phyloP scores from a whole-genome alignment of 1,140 invertebrate species.

The Drosophila pseudoobscura region DNA sequence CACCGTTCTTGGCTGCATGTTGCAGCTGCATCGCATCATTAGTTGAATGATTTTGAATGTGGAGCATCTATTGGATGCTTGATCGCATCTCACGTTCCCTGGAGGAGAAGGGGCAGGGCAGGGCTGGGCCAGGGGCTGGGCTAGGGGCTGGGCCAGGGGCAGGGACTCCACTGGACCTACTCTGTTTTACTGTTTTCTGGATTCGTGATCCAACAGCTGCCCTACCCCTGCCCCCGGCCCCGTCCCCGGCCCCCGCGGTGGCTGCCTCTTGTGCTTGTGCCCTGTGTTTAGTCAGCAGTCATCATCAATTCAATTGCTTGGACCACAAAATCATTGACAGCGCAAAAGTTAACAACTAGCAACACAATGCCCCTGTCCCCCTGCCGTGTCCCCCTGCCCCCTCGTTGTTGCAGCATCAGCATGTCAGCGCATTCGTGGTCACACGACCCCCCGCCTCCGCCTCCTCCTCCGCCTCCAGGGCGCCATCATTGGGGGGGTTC shows the following conservation, averaged over 20 bases:
- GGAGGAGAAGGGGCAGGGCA: slow-evolving; percentile 13
- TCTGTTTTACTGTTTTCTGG: too few relatives aligned
- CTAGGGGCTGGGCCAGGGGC: too few relatives aligned
- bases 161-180: too few relatives aligned
- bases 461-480: slow-evolving; percentile 24
- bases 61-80: slow-evolving; percentile 68
- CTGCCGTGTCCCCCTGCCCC: neutral
- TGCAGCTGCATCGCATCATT: slow-evolving; percentile 54
- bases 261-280: slow-evolving; percentile 31
- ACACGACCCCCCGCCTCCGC: slow-evolving; percentile 41
- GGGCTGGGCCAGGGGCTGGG: too few relatives aligned
- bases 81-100: slow-evolving; percentile 71
- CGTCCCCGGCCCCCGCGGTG: slow-evolving; percentile 18
- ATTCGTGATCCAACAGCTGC: slow-evolving; percentile 40
- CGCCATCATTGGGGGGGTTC: slow-evolving; percentile 56
- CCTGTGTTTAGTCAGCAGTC: slow-evolving; percentile 61
- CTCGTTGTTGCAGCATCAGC: too few relatives aligned
- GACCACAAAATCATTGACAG: slow-evolving; percentile 77
- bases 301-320: slow-evolving; percentile 70
- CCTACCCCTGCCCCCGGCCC: slow-evolving; percentile 31
- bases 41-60: slow-evolving; percentile 65
- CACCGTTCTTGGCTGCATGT: slow-evolving; percentile 35
- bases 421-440: slow-evolving; percentile 63
- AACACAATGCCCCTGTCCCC: slow-evolving; percentile 29
- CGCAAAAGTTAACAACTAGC: slow-evolving; percentile 53